Evolutionary conservation across 2,888 invertebrate genomes (phyloP), one percentile per base, ranked within the genome.

Genomic region (Mesopsocus fuscifrons): DNA sequence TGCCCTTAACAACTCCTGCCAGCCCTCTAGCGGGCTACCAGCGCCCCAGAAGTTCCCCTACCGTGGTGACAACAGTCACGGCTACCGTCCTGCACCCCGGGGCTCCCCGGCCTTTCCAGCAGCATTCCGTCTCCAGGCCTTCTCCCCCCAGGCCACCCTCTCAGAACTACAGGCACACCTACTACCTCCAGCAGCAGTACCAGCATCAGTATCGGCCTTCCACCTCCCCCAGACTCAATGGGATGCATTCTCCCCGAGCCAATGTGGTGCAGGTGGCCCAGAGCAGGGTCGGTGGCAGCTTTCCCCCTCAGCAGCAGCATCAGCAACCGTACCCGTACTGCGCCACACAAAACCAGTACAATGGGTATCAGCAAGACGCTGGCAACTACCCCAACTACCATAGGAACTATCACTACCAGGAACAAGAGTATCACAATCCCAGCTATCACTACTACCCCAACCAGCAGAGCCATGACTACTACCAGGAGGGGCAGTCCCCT

Each of bases 41-140:
- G 48, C 67, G 67, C 50, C 67, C 68, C 9, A 64, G 77, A 47
- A 75, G 77, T 8, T 78, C 78, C 2, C 78, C 78, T 1, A 77
- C 77, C 1, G 75, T 74, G 26, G 74, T 71, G 3, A 70, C 72
- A 2, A 48, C 50, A 0, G 47, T 69, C 21, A 66, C 69, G 44
- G 66, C 47, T 15, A 44, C 49, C 5, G 38, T 43, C 11, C 32
- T 46, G n/a, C 26, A 34, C 5, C 38, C 21, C 23, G 34, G 15
- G 21, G 42, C 30, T n/a, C 38, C 38, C 20, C 38, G 20, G 21
- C 38, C 38, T 15, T 21, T 18, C 20, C 21, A n/a, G 6, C 13
- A 15, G 15, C 38, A 17, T 18, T 20, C 15, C 20, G 20, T 22
- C 43, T 23, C 15, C 43, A 40, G 34, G 48, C 48, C 31, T 48